These are phyloP conservation scores for Heliangelus exortis DNA, from an alignment of 2,797 vertebrate species.

Conservation along the genomic window DNA sequence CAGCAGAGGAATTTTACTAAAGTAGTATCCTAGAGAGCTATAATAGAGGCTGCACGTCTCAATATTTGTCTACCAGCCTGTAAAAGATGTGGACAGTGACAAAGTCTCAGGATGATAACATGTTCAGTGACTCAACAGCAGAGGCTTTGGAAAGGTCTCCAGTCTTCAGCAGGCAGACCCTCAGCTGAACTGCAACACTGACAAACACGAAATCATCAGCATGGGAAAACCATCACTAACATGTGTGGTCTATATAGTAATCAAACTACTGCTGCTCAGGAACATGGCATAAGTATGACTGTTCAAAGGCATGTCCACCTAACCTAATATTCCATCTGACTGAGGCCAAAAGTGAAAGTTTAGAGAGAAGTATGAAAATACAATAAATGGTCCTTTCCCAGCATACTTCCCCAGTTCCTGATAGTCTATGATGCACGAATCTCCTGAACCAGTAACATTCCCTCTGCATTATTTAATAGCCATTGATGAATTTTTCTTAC, in stretches of 20 bases:
- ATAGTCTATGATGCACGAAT: neutral
- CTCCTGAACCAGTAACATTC: neutral
- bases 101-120: neutral
- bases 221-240: neutral
- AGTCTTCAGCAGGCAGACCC: neutral
- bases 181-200: neutral
- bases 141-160: neutral
- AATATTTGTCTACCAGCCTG: fast-evolving
- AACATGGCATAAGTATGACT: neutral
- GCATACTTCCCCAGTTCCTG: neutral
- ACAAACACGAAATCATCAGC: neutral
- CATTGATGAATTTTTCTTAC: neutral
- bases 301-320: neutral
- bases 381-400: neutral
- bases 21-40: neutral
- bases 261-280: neutral
- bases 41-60: neutral
- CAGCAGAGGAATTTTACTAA: neutral
- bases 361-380: neutral
- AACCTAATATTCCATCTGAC: neutral
- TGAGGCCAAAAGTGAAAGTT: neutral
- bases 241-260: neutral
- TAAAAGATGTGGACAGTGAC: neutral
- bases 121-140: neutral
- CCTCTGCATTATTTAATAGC: neutral